These are phyloP conservation scores for Eristalis intricaria DNA, from an alignment of 2,888 invertebrate species.

Conservation along the genomic window DNA sequence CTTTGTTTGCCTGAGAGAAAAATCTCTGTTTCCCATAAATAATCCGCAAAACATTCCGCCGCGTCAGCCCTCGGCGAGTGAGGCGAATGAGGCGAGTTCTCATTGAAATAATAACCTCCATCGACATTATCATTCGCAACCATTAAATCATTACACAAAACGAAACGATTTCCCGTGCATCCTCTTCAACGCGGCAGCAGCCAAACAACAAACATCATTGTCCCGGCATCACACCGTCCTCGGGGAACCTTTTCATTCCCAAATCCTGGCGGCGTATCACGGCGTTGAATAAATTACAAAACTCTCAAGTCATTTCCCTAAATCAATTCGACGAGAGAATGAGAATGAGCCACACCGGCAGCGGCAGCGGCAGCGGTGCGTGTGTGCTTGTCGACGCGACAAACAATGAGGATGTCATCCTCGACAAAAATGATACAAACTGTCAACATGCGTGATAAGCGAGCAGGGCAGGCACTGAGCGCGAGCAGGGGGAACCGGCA, in stretches of 20 bases:
- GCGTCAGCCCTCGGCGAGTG: neutral
- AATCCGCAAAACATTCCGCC: neutral
- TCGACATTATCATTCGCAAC: slow-evolving; percentile 47
- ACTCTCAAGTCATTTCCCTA: slow-evolving; percentile 57
- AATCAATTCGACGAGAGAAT: slow-evolving; percentile 57
- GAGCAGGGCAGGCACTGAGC: slow-evolving; percentile 4
- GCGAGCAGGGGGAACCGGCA: slow-evolving; percentile 28
- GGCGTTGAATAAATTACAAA: slow-evolving; percentile 67
- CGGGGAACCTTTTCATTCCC: slow-evolving; percentile 60
- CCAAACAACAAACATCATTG: slow-evolving; percentile 7
- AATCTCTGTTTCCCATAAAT: neutral
- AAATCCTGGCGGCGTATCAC: slow-evolving; percentile 37
- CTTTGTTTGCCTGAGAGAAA: neutral
- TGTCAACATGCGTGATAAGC: slow-evolving; percentile 65
- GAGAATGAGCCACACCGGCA: too few species aligned
- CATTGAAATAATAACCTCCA: slow-evolving; percentile 16
- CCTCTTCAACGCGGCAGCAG: slow-evolving; percentile 24
- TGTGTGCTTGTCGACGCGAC: slow-evolving; percentile 19
- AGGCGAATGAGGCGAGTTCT: neutral
- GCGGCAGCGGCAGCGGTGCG: neutral
- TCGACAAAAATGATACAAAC: slow-evolving; percentile 66
- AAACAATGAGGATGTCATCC: slow-evolving; percentile 60
- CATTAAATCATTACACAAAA: slow-evolving; percentile 62
- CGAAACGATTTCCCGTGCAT: slow-evolving; percentile 28
- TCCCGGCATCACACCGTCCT: slow-evolving; percentile 7